Base-by-base conservation (phyloP, 2,797 vertebrate genomes). In the Ceyx erithaca region DNA sequence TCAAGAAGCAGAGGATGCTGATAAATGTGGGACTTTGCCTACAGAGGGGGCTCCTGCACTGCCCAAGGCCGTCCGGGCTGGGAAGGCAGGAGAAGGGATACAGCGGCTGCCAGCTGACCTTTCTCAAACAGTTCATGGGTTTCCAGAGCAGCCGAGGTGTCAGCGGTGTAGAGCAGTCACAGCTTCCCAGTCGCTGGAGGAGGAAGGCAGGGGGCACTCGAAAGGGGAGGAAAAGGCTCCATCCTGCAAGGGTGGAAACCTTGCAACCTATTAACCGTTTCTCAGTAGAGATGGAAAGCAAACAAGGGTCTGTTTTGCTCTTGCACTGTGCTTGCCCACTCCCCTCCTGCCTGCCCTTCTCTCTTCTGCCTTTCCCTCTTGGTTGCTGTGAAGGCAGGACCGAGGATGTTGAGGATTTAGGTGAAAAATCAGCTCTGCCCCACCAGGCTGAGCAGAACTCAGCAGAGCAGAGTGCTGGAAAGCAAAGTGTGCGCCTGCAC, bases 141-240 rank as follows among this genome's bases (percentile, higher is more conserved):
- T 98, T 98, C 97, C 97, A 98, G 97, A 98, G 97, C 96, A 97
- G 97, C 97, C 14, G 96, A 98, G 97, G 97, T 98, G 97, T 98
- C 97, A 97, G 97, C 95, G 89, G 96, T 96, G 96, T 89, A 96
- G 97, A 97, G 94, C 91, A 92, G 96, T 97, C 97, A 90, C 97
- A 96, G 97, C 96, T 96, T 97, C 89, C 91, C 95, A 95, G 96
- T 96, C 85, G 59, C 75, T 92, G 93, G 96, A 94, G 94, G 89
- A 96, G 94, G 92, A 95, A 97, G 96, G 89, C 96, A 97, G 95
- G 97, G 96, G 97, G 96, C 95, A 97, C 96, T 92, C 93, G 90
- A 97, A 95, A 97, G 97, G 97, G 96, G 97, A 93, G 94, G 86
- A 96, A 96, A 94, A 87, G 75, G 82, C 91, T 94, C 90, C 9